phyloP scores from a whole-genome alignment of 2,888 invertebrate species.

The Epistrophe grossulariae region DNA sequence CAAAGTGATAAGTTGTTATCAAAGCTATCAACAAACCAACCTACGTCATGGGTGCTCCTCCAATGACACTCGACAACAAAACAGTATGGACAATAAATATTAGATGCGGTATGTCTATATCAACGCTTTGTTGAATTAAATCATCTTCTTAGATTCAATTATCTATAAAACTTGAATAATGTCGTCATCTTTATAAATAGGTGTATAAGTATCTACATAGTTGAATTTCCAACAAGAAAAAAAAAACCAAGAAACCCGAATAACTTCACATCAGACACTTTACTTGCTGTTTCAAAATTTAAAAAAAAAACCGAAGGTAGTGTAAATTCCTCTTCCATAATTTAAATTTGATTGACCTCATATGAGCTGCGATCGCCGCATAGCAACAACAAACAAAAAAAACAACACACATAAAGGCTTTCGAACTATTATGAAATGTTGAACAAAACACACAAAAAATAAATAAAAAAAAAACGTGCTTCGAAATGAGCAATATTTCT shows the following conservation, averaged over 20 bases:
- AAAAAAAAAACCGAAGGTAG: slow-evolving; percentile 21
- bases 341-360: slow-evolving; percentile 56
- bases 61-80: neutral
- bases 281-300: neutral
- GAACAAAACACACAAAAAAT: slow-evolving; percentile 4
- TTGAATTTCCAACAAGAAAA: neutral
- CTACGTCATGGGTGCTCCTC: slow-evolving; percentile 5
- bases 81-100: neutral
- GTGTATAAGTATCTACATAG: neutral
- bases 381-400: slow-evolving; percentile 51
- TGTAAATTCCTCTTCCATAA: slow-evolving; percentile 38
- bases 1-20: neutral
- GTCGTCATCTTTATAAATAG: slow-evolving; percentile 7
- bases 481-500: slow-evolving; percentile 32
- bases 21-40: neutral
- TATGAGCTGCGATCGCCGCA: slow-evolving; percentile 40
- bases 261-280: neutral
- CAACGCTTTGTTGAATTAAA: slow-evolving; percentile 2
- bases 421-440: slow-evolving; percentile 17
- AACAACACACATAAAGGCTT: neutral
- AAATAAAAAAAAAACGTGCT: slow-evolving; percentile 42
- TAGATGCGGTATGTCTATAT: neutral
- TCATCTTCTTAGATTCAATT: neutral
- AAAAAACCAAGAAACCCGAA: neutral
- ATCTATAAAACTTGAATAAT: neutral